These are phyloP conservation scores for Oncopodura yosiiana DNA, from an alignment of 1,140 invertebrate genomes.

Conservation along the genomic window DNA sequence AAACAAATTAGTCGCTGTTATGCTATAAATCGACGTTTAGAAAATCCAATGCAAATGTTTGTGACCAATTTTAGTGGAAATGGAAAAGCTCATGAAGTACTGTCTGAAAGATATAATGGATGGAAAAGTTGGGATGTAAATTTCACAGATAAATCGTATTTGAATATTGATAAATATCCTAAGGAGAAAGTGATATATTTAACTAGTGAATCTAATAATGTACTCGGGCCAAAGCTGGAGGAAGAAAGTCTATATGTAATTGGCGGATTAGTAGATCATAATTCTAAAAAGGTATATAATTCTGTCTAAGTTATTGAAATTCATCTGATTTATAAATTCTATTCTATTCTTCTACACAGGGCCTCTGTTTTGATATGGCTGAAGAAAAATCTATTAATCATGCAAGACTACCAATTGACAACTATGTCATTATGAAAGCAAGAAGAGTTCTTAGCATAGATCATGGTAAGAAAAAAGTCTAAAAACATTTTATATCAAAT, in stretches of 20 bases:
- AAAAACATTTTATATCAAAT: conserved; percentile 15
- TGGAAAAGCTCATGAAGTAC: conserved; percentile 58
- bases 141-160: conserved; percentile 5
- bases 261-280: conserved; percentile 95
- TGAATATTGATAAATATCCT: conserved; percentile 51
- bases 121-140: conserved; percentile 88
- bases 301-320: background rate
- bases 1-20: conserved; percentile 92
- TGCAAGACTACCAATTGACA: conserved; percentile 76
- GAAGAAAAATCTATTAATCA: conserved; percentile 64
- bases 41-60: conserved; percentile 74
- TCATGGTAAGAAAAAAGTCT: conserved; percentile 59
- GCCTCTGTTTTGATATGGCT: conserved; percentile 74
- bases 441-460: conserved; percentile 91
- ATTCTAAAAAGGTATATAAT: conserved; percentile 72
- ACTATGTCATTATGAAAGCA: conserved; percentile 85
- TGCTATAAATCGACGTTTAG: conserved; percentile 73
- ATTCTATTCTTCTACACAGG: conserved; percentile 47
- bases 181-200: conserved; percentile 79
- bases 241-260: conserved; percentile 80
- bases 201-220: conserved; percentile 86
- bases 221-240: conserved; percentile 65
- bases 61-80: conserved; percentile 68
- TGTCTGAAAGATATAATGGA: conserved; percentile 68
- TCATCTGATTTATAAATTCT: conserved; percentile 15